Conservation (phyloP, 2,888 invertebrate genomes). For the Hedychridium roseum region DNA sequence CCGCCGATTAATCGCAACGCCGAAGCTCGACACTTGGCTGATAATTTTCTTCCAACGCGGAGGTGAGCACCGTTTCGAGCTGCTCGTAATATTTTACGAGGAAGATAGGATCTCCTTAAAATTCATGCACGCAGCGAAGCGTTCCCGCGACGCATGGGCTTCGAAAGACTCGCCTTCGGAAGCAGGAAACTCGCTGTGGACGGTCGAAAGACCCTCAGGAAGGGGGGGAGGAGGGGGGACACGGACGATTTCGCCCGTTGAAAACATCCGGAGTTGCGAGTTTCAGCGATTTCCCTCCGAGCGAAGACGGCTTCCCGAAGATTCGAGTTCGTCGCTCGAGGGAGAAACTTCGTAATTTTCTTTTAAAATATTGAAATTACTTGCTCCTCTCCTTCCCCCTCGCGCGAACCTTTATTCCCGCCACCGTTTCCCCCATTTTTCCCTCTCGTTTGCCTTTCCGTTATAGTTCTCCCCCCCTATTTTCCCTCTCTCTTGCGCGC, state of each 20-base stretch:
- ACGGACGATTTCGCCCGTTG: constrained; percentile 10
- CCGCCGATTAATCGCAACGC: no score
- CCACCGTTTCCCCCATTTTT: not conserved
- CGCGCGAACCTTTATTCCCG: no score
- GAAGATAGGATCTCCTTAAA: constrained; percentile 16
- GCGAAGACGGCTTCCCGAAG: not conserved
- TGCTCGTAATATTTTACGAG: no score
- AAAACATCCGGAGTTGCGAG: constrained; percentile 19
- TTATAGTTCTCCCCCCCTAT: no score
- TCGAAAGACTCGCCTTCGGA: no score
- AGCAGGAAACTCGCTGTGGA: no score
- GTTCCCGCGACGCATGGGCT: no score
- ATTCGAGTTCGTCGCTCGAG: constrained; percentile 1
- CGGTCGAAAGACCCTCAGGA: no score
- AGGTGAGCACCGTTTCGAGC: no score
- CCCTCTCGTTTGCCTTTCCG: constrained; percentile 2
- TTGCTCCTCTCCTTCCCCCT: no score
- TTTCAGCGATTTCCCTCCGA: not conserved
- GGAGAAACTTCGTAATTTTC: constrained; percentile 26
- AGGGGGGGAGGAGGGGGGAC: constrained; percentile 1
- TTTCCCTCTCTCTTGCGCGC: not conserved
- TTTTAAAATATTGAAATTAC: constrained; percentile 42
- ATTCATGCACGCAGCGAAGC: constrained; percentile 23
- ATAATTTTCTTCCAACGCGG: no score
- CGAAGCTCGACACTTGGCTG: no score